Evolutionary conservation across 2,113 vertebrate species (phyloP), one percentile per base, ranked within the genome.

Genomic region (Girardinichthys multiradiatus): DNA sequence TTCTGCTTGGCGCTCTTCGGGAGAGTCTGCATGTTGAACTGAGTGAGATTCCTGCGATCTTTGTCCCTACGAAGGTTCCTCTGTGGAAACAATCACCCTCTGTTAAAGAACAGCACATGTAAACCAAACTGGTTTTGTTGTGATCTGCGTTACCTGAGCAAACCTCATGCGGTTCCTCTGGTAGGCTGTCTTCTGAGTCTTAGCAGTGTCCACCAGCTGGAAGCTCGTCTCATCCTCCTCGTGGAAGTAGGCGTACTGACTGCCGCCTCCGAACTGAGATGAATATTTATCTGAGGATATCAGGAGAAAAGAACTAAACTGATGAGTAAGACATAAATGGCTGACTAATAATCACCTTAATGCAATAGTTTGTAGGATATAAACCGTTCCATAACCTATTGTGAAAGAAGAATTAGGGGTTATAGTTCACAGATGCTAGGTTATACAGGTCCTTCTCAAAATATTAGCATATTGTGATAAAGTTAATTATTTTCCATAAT

Each of bases 1-100:
- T 99, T 99, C 86, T 99, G 98, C 92, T 99, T 99, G 87, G 98
- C 98, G 0, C 98, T 98, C 93, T 99, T 99, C 0, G 98, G 97
- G 57, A 99, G 93, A 0, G 97, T 99, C 92, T 99, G 98, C 94
- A 99, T 95, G 92, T 98, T 99, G 92, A 99, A 98, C 76, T 98
- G 97, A 14, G 97, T 93, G 94, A 99, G 88, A 86, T 98, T 99
- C 84, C 98, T 92, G 1, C 98, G 96, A 74, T 99, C 98, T 85
- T 99, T 99, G 88, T 99, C 98, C 64, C 98, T 91, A n/a, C 98
- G 95, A 76, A 99, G 94, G 78, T 99, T 99, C 80, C 98, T 95
- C 97, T 99, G 94, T 71, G 27, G 14, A 74, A 70, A 19, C 58
- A 77, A 63, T 62, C 1, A 39, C 9, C 27, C 8, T 3, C 2